phyloP scores from a whole-genome alignment of 2,797 vertebrate genomes.

The Melanogrammus aeglefinus region DNA sequence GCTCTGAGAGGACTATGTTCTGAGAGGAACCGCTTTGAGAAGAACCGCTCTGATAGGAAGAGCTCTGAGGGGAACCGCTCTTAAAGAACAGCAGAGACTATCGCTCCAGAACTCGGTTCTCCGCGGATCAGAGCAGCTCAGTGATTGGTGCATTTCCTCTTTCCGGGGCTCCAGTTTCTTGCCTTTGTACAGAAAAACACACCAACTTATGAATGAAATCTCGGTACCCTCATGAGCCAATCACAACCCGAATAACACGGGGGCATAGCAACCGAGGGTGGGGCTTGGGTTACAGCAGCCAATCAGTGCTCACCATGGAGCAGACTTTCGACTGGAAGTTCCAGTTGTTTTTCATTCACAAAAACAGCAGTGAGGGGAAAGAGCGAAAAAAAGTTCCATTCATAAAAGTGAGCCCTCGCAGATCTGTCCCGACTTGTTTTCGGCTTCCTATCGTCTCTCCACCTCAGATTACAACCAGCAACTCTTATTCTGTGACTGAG shows the following conservation, averaged over 20 bases:
- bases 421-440: constrained; percentile 71
- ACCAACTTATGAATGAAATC: constrained; percentile 82
- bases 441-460: constrained; percentile 44
- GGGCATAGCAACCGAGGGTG: constrained; percentile 66
- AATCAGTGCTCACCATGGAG: constrained; percentile 50
- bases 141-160: constrained; percentile 79
- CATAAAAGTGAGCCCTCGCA: constrained; percentile 81
- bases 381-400: constrained; percentile 68
- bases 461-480: constrained; percentile 13
- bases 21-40: no score
- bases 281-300: constrained; percentile 50
- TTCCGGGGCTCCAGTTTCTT: constrained; percentile 77
- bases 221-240: constrained; percentile 64
- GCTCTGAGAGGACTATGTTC: no score
- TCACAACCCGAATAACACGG: constrained; percentile 40
- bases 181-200: constrained; percentile 77
- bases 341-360: constrained; percentile 88
- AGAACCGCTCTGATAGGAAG: no score
- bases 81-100: no score
- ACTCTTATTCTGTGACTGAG: constrained; percentile 10
- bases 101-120: constrained; percentile 29
- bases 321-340: constrained; percentile 67
- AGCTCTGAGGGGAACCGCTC: no score
- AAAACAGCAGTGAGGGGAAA: constrained; percentile 60
- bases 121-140: constrained; percentile 49